These are phyloP conservation scores for Acanthosepion esculentum DNA, from an alignment of 2,888 invertebrate genomes.

Conservation along the genomic window DNA sequence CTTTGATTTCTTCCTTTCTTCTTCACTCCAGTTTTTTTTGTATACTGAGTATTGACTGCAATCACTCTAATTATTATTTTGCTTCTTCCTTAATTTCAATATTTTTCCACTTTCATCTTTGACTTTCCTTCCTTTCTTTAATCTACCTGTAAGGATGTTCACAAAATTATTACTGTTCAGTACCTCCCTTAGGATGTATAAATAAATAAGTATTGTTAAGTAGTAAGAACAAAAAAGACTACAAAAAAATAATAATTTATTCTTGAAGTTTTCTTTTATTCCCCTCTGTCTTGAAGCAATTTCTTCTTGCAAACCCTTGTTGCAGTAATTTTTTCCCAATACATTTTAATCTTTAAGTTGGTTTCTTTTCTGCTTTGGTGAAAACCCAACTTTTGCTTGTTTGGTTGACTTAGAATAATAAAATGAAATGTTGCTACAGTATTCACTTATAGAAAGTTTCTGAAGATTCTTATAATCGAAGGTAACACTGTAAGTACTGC, in stretches of 20 bases:
- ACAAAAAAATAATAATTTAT: background rate
- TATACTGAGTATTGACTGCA: too few relatives aligned
- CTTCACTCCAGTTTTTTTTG: background rate
- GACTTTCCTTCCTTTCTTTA: background rate
- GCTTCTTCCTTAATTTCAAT: background rate
- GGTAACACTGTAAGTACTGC: too few relatives aligned
- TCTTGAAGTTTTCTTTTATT: background rate
- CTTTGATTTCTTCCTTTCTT: background rate
- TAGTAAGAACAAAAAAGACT: background rate
- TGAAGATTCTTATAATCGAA: background rate
- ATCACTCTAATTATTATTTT: background rate
- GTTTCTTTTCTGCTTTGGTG: too few relatives aligned
- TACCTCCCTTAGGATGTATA: background rate
- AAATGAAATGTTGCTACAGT: background rate
- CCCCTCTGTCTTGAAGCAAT: background rate
- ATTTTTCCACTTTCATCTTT: background rate
- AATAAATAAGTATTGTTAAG: conserved; percentile 33
- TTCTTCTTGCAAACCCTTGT: background rate
- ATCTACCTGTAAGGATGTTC: background rate
- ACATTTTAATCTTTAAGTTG: background rate
- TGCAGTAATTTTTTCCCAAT: background rate
- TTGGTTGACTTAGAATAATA: background rate
- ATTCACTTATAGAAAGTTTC: background rate
- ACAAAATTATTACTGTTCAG: background rate
- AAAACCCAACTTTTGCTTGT: background rate